Evolutionary conservation across 2,797 vertebrate species (phyloP).

Genomic region (Crypturellus tataupa): DNA sequence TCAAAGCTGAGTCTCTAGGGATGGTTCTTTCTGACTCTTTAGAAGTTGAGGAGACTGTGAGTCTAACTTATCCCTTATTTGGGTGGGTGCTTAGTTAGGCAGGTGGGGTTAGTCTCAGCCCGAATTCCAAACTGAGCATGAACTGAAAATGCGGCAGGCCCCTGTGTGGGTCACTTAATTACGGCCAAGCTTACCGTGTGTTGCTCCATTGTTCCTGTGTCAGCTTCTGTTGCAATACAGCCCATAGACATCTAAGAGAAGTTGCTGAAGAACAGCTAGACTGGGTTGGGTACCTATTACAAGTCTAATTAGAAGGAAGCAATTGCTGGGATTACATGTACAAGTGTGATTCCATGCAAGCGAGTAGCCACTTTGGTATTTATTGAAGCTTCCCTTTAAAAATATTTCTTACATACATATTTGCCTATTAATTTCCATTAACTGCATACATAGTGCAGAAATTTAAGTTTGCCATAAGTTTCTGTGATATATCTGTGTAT

Average conservation of each 20-base stretch:
- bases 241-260: slow-evolving; percentile 23
- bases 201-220: not conserved
- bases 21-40: not conserved
- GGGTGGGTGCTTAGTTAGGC: not conserved
- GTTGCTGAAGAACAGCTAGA: slow-evolving; percentile 49
- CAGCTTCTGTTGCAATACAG: slow-evolving; percentile 54
- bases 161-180: slow-evolving; percentile 19
- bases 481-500: not conserved
- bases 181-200: not conserved
- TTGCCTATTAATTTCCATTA: not conserved
- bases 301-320: slow-evolving; percentile 61
- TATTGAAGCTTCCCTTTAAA: slow-evolving; percentile 16
- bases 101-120: not conserved
- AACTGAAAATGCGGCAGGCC: not conserved
- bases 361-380: not conserved
- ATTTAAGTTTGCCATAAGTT: not conserved
- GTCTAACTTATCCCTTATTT: not conserved
- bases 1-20: not conserved
- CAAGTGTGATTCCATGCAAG: not conserved
- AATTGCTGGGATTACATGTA: slow-evolving; percentile 52
- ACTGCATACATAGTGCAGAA: not conserved
- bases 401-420: not conserved
- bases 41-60: not conserved
- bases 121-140: not conserved
- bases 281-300: slow-evolving; percentile 68